phyloP scores from a whole-genome alignment of 1,140 invertebrate species.

The Caenorhabditis elegans region DNA sequence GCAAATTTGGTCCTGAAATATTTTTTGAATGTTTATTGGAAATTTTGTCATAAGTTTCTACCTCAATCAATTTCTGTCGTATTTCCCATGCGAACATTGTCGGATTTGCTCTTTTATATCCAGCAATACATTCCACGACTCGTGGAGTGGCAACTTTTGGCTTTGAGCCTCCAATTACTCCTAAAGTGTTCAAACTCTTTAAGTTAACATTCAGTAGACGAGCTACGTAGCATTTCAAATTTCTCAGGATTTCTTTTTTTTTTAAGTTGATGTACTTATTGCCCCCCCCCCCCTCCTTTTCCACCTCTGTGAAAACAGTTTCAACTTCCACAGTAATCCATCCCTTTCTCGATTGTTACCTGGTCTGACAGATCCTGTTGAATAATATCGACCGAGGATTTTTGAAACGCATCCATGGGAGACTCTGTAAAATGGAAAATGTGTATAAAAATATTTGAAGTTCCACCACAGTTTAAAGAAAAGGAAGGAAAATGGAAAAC shows the following conservation, averaged over 20 bases:
- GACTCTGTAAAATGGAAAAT: slow-evolving; percentile 71
- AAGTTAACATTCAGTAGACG: no score
- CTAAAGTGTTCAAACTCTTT: no score
- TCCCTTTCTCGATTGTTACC: slow-evolving; percentile 37
- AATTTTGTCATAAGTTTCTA: not conserved
- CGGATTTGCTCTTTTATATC: slow-evolving; percentile 96
- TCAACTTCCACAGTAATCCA: not conserved
- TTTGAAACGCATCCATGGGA: slow-evolving; percentile 95
- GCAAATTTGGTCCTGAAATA: slow-evolving; percentile 92
- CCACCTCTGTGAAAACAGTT: no score
- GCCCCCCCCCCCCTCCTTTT: no score
- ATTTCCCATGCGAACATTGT: slow-evolving; percentile 99
- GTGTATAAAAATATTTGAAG: no score
- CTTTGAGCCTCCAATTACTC: slow-evolving; percentile 97
- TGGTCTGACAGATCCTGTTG: slow-evolving; percentile 96
- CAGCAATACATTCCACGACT: slow-evolving; percentile 95
- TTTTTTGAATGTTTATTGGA: slow-evolving; percentile 72
- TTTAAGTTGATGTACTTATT: no score
- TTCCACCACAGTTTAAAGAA: no score
- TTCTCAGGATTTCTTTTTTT: no score
- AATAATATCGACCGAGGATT: slow-evolving; percentile 82
- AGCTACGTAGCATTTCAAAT: no score
- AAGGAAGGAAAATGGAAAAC: no score
- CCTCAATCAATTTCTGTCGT: slow-evolving; percentile 81
- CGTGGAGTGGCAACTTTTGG: slow-evolving; percentile 98